These are phyloP conservation scores for Crax fasciolata DNA, from an alignment of 2,797 vertebrate genomes.

Conservation along the genomic window DNA sequence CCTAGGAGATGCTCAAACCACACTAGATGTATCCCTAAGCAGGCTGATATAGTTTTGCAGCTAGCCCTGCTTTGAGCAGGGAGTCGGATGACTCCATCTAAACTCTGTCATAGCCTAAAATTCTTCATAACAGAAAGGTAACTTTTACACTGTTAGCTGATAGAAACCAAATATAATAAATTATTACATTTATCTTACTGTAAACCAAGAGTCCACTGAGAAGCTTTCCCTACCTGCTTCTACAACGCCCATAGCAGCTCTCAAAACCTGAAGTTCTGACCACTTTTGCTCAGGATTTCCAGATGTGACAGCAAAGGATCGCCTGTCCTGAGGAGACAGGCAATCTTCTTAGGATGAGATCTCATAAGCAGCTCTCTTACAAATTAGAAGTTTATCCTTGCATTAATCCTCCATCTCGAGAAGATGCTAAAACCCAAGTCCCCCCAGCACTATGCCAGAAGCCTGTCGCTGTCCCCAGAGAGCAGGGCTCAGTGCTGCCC, in stretches of 20 bases:
- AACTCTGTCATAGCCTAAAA: not conserved
- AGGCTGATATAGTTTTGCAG: not conserved
- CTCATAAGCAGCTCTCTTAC: not conserved
- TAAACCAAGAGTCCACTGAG: not conserved
- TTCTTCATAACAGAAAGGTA: not conserved
- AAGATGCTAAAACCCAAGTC: not conserved
- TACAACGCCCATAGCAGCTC: not conserved
- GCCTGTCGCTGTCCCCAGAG: too few relatives aligned
- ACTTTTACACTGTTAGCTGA: not conserved
- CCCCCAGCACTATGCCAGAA: not conserved
- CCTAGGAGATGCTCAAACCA: not conserved
- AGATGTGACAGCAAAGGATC: not conserved
- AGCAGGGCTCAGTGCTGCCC: too few relatives aligned
- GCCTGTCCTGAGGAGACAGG: not conserved
- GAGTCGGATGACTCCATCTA: not conserved
- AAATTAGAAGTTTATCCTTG: not conserved
- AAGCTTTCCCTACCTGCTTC: not conserved
- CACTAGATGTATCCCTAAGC: not conserved
- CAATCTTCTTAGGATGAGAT: not conserved
- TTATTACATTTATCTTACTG: not conserved
- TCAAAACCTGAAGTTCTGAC: not conserved
- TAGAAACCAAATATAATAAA: not conserved
- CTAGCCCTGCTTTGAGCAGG: not conserved
- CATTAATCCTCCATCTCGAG: not conserved
- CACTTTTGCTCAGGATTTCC: not conserved